Evolutionary conservation across 1,140 invertebrate genomes (phyloP).

Genomic region (Glomeris maerens): DNA sequence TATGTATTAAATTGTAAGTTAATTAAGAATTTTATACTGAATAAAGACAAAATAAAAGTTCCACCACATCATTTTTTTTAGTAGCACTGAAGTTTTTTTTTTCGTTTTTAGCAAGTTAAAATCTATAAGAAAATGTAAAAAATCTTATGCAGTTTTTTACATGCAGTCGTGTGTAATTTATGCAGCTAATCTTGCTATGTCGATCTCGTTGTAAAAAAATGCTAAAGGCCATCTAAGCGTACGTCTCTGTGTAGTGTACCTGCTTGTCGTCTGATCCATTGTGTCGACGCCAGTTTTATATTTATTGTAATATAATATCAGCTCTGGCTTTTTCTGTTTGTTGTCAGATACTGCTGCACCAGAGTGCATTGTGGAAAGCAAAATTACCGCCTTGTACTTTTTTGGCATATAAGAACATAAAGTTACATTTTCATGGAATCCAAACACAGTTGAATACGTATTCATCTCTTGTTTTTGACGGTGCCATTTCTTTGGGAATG

Average conservation of each 20-base stretch:
- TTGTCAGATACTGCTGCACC: not conserved
- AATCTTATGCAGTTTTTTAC: not conserved
- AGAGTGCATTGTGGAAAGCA: slow-evolving; percentile 15
- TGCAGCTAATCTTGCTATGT: slow-evolving; percentile 4
- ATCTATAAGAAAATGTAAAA: not conserved
- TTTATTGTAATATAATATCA: slow-evolving; percentile 18
- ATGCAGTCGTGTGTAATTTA: not conserved
- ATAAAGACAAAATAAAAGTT: not conserved
- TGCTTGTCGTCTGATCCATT: slow-evolving; percentile 10
- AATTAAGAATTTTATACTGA: not conserved
- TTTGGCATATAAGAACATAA: slow-evolving; percentile 17
- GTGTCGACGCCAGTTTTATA: slow-evolving; percentile 18
- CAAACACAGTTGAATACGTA: slow-evolving; percentile 11
- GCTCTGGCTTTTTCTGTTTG: slow-evolving; percentile 15
- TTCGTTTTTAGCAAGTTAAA: too few relatives aligned
- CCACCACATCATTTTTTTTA: too few relatives aligned
- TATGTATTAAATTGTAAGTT: not conserved
- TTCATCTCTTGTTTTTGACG: slow-evolving; percentile 6
- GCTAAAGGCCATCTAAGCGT: slow-evolving; percentile 14
- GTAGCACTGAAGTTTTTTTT: too few relatives aligned
- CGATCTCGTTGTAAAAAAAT: slow-evolving; percentile 16
- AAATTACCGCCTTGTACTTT: slow-evolving; percentile 13
- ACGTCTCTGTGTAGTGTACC: slow-evolving; percentile 5
- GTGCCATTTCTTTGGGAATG: slow-evolving; percentile 10
- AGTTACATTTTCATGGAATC: slow-evolving; percentile 7